These are phyloP conservation scores for Caradrina clavipalpis DNA, from an alignment of 2,888 invertebrate genomes.

Conservation along the genomic window DNA sequence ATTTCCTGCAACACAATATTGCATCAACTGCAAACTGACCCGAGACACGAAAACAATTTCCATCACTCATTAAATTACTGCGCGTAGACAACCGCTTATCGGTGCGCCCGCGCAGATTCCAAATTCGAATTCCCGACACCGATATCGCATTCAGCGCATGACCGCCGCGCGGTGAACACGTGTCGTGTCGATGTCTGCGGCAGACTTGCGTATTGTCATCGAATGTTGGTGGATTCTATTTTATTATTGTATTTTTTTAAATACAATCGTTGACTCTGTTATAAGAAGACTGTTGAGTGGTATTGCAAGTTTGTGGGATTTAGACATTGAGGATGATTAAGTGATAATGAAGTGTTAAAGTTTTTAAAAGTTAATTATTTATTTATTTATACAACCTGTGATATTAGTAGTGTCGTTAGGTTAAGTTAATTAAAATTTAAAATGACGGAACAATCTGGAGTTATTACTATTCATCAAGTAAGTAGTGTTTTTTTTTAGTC, in stretches of 20 bases:
- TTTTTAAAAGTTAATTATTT: constrained; percentile 48
- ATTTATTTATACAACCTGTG: constrained; percentile 88
- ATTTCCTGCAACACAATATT: neutral
- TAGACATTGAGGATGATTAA: constrained; percentile 79
- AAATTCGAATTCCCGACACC: constrained; percentile 64
- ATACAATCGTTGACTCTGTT: constrained; percentile 80
- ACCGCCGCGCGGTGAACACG: constrained; percentile 74
- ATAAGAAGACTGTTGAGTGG: constrained; percentile 67
- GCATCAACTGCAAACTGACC: constrained; percentile 15
- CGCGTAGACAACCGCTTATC: constrained; percentile 56
- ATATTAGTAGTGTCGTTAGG: constrained; percentile 71
- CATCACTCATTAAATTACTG: constrained; percentile 26
- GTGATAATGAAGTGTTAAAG: constrained; percentile 62
- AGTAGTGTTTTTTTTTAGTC: constrained; percentile 57
- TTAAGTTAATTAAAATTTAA: constrained; percentile 45
- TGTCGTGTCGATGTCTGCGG: constrained; percentile 74
- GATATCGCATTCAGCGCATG: constrained; percentile 70
- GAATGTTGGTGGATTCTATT: constrained; percentile 80
- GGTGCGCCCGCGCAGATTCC: constrained; percentile 71
- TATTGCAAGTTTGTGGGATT: constrained; percentile 72
- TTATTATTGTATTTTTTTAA: constrained; percentile 83
- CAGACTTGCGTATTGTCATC: constrained; percentile 78
- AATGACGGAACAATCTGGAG: constrained; percentile 80
- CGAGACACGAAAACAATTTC: constrained; percentile 18
- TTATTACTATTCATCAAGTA: constrained; percentile 86